phyloP scores from a whole-genome alignment of 2,797 vertebrate genomes.

The Sebastes itinus region DNA sequence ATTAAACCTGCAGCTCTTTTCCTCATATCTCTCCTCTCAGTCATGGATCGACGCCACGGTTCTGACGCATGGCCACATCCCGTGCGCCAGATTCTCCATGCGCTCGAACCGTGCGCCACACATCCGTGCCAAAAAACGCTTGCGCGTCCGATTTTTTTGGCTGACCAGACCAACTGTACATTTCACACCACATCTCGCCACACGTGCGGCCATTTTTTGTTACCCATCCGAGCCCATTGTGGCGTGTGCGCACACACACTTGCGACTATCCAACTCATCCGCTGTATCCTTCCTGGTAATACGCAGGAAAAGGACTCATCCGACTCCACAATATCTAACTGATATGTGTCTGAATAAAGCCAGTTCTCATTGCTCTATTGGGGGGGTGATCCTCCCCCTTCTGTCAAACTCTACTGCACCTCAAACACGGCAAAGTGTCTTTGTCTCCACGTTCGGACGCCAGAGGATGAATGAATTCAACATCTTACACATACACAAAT shows the following conservation, averaged over 20 bases:
- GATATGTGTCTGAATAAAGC: conserved; percentile 4
- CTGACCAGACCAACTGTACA: conserved; percentile 37
- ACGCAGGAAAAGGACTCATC: not conserved
- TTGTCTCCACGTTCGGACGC: conserved; percentile 41
- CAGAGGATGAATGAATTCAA: conserved; percentile 4
- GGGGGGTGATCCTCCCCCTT: conserved; percentile 16
- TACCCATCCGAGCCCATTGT: conserved; percentile 67
- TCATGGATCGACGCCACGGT: conserved; percentile 7
- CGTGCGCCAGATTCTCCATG: conserved; percentile 11
- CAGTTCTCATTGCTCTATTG: conserved; percentile 4
- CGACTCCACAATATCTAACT: not conserved
- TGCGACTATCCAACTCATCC: conserved; percentile 20
- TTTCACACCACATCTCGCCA: conserved; percentile 49
- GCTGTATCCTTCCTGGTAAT: conserved; percentile 12
- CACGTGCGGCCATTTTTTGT: conserved; percentile 83
- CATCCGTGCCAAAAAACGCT: conserved; percentile 43
- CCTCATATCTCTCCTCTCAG: not conserved
- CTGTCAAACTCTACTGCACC: conserved; percentile 69
- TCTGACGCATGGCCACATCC: conserved; percentile 31
- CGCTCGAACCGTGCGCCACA: conserved; percentile 32
- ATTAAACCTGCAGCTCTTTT: conserved; percentile 27
- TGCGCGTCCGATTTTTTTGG: not conserved
- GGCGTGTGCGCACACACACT: conserved; percentile 48
- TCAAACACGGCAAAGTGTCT: conserved; percentile 59
- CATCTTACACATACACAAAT: not conserved